Base-by-base conservation (phyloP, 2,888 invertebrate genomes). In the Callinectes sapidus region DNA sequence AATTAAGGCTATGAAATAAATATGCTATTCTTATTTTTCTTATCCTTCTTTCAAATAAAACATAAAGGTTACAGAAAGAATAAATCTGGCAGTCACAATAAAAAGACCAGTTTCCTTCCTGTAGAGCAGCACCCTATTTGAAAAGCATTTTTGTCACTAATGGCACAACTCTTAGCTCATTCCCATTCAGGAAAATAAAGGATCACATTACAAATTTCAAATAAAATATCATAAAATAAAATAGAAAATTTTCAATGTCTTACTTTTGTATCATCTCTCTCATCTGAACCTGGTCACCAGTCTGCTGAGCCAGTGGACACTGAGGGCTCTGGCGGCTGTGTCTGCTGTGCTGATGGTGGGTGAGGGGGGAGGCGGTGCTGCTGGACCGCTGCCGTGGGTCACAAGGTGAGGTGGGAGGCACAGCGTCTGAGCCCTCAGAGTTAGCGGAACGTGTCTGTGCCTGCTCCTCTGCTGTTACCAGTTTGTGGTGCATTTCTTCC, bases 401-500 rank as follows among this genome's bases (percentile, higher is more conserved):
- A 35, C 77, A 35, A 28, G 89, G 90, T 8, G 89, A 28, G 48
- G 85, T 42, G 35, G 90, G 66, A 2, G 86, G 42, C 54, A 88
- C 88, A 28, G 48, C 35, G 3, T 90, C 92, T 39, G 91, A 89
- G 42, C 91, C 81, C 23, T 92, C 91, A 48, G 89, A 77, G 55
- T 85, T 81, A 35, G 61, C 90, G 77, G 90, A n/a, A 86, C 88
- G 90, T 35, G 39, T 55, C 39, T 90, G 90, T n/a, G 92, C 23
- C 42, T 92, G 92, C 55, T 94, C 93, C 28, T 94, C 92, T 8
- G 93, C 94, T 23, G 91, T 71, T 28, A 94, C 93, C 87, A 93
- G 81, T 77, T 93, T 94, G 54, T 87, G 93, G 61, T 94, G 94
- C 93, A 94, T 91, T 77, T 93, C 91, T 42, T 94, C 94, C 91